A percentile compares a stretch with the other conserved stretches of the same genome.
These are phyloP conservation scores for Heliothis virescens DNA, from an alignment of 1,140 invertebrate genomes.

Conservation along the genomic window DNA sequence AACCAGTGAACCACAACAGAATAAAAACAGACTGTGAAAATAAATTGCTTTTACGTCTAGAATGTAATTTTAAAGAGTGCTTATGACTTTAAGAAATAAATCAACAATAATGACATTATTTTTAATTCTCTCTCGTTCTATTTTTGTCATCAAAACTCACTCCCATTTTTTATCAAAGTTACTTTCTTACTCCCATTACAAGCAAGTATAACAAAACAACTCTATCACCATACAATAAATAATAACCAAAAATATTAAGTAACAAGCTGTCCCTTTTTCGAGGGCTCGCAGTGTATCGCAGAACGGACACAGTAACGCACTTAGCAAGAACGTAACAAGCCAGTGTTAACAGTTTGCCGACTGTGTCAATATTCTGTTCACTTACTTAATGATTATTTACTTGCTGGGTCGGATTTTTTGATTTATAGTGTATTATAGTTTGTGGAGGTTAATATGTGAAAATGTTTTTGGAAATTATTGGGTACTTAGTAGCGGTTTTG, in stretches of 20 bases:
- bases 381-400: slow-evolving; percentile 27
- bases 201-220: slow-evolving; percentile 1
- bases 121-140: no score
- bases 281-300: slow-evolving; percentile 1
- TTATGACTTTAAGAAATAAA: no score
- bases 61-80: no score
- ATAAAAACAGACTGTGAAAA: not conserved
- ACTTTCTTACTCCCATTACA: no score
- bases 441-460: no score
- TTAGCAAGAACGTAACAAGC: slow-evolving; percentile 32
- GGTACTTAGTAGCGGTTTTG: no score
- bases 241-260: not conserved
- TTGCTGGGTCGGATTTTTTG: not conserved
- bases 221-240: not conserved
- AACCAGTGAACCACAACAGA: not conserved
- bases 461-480: no score
- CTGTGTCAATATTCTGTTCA: slow-evolving; percentile 8
- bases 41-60: no score
- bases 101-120: no score
- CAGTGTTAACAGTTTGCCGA: slow-evolving; percentile 8
- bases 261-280: slow-evolving; percentile 4
- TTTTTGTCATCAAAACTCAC: no score
- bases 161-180: no score
- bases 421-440: not conserved
- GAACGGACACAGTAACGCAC: slow-evolving; percentile 49